Conservation (phyloP, 2,888 invertebrate species). For the Andrena camellia region DNA sequence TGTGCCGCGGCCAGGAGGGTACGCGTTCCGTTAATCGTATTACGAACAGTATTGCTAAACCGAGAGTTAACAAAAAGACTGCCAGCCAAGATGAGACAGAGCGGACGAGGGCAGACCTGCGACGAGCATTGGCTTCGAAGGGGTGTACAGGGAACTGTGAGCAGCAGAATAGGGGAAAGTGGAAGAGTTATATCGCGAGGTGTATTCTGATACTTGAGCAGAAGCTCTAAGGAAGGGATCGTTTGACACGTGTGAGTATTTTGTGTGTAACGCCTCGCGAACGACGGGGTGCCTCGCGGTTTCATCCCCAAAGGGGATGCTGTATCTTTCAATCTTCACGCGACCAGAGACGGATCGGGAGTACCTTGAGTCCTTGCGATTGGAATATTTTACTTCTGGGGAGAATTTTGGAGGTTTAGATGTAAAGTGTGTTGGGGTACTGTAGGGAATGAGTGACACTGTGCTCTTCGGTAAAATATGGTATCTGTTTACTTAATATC, state of each 20-base stretch:
- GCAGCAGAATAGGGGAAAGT: neutral
- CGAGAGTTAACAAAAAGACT: conserved; percentile 80
- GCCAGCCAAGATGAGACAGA: conserved; percentile 73
- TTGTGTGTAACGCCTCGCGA: conserved; percentile 17
- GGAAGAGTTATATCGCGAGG: conserved; percentile 1
- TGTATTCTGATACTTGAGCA: conserved; percentile 11
- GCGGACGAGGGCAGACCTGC: conserved; percentile 18
- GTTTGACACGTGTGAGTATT: neutral
- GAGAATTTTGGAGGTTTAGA: no score
- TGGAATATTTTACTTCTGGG: no score
- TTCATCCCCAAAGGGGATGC: conserved; percentile 68
- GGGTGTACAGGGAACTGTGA: conserved; percentile 6
- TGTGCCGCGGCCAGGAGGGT: conserved; percentile 67
- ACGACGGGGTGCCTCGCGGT: conserved; percentile 71
- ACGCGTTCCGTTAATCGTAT: conserved; percentile 78
- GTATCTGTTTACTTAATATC: no score
- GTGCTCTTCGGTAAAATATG: no score
- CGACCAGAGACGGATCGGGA: neutral
- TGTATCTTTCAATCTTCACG: conserved; percentile 29
- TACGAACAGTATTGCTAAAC: conserved; percentile 84
- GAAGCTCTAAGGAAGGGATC: conserved; percentile 9
- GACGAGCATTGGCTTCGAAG: neutral
- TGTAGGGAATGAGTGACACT: no score
- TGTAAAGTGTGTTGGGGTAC: no score
- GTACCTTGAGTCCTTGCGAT: neutral